Evolutionary conservation across 64 coral and sea anemone species (phyloP).

Genomic region (Montipora sp.): DNA sequence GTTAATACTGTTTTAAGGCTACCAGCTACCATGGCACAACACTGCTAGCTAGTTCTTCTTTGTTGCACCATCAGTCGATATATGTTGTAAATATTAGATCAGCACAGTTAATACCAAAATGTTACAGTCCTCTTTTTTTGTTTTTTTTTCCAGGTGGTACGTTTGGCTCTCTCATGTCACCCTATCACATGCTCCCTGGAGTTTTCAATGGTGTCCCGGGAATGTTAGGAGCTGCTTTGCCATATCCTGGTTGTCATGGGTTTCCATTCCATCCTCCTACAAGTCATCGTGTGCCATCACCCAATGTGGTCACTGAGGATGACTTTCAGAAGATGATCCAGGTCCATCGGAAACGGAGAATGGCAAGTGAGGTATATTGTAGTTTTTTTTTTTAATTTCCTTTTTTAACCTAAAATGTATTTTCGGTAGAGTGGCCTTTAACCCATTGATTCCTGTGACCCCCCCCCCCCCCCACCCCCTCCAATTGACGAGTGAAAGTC

Average conservation of each 20-base stretch:
- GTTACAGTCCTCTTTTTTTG: neutral
- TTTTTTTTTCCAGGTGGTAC: neutral
- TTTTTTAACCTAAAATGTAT: too few relatives aligned
- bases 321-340: constrained; percentile 93
- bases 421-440: too few relatives aligned
- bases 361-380: constrained; percentile 68
- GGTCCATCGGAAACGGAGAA: constrained; percentile 81
- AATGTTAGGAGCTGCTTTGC: constrained; percentile 66
- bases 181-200: constrained; percentile 14
- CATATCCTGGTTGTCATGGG: constrained; percentile 71
- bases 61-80: too few relatives aligned
- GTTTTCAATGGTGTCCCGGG: constrained; percentile 16
- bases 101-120: too few relatives aligned
- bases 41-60: too few relatives aligned
- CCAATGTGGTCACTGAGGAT: constrained; percentile 73
- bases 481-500: too few relatives aligned
- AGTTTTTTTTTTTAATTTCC: neutral
- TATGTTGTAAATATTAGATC: too few relatives aligned
- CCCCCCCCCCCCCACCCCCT: too few relatives aligned
- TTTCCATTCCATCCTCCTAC: constrained; percentile 67
- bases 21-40: too few relatives aligned
- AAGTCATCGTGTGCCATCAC: constrained; percentile 37
- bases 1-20: too few relatives aligned
- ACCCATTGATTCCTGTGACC: too few relatives aligned
- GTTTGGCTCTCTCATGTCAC: constrained; percentile 16